Evolutionary conservation across 2,888 invertebrate species (phyloP), one percentile per base, ranked within the genome.

Genomic region (Lottia gigantea): DNA sequence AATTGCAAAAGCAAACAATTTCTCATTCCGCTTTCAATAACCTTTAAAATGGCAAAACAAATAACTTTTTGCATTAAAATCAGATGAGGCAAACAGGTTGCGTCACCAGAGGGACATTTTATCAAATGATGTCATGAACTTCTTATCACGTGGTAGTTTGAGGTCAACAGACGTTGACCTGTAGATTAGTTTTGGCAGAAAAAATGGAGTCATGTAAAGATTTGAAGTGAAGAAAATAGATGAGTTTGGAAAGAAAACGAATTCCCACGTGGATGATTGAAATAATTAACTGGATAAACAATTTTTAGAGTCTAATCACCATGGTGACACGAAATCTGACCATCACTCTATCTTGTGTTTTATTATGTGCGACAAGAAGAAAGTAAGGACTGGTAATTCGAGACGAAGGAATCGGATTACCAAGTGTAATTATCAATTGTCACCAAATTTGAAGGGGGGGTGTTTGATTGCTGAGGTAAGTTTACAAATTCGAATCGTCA

Each of bases 251-350:
- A 55, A 23, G 55, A 23, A 55, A 23, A 12, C 23, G 55, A 55
- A 55, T 55, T 55, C 55, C 55, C 55, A 23, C 55, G 23, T 55
- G 55, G 55, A 11, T 23, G 55, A 55, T 55, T 55, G 55, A 55
- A 55, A 55, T 55, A 55, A 55, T 55, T 55, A 55, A 55, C 55
- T 55, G 55, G 55, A 55, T 55, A 55, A 55, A 55, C 55, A 55
- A 12, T 55, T 55, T 55, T 55, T 55, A 23, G 19, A 55, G 23
- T 19, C 55, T 55, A 55, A 55, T 55, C 55, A 23, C 55, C 55
- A 55, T 55, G 55, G 55, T 55, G 55, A 55, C 55, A 55, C 55
- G 55, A 55, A 23, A 55, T 55, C 19, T 55, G 55, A 55, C 55
- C 55, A 55, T 55, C 55, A 19, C 19, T 55, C 55, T 19, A 55